Evolutionary conservation across 2,113 vertebrate species (phyloP).

Genomic region (Cervus canadensis): DNA sequence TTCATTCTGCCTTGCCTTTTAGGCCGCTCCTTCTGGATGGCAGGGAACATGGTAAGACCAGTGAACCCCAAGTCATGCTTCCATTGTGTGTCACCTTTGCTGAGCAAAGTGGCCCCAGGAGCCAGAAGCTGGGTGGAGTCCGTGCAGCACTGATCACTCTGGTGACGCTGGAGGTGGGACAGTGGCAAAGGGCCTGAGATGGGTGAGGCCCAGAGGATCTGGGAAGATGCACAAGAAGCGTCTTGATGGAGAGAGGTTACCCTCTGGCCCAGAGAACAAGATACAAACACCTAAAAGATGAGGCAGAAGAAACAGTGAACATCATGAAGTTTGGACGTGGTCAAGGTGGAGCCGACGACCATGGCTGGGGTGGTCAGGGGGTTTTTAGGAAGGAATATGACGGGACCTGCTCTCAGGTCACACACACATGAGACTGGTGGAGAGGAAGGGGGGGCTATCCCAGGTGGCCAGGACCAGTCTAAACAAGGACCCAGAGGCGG

Average conservation of each 20-base stretch:
- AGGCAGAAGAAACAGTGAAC: not conserved
- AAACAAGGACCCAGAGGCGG: not conserved
- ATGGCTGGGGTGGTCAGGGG: not conserved
- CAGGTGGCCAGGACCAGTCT: not conserved
- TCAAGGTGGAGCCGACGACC: not conserved
- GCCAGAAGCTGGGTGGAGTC: not conserved
- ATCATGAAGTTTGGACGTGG: too few relatives aligned
- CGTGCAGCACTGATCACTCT: accelerated
- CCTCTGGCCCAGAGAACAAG: not conserved
- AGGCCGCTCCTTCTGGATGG: not conserved
- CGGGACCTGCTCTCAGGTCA: not conserved
- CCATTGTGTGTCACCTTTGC: not conserved
- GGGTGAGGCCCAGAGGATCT: not conserved
- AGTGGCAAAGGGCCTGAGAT: not conserved
- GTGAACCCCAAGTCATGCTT: not conserved
- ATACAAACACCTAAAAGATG: too few relatives aligned
- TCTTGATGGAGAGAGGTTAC: not conserved
- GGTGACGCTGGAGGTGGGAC: not conserved
- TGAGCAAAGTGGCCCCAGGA: not conserved
- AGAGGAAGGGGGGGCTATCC: not conserved
- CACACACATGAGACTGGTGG: not conserved
- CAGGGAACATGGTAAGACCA: not conserved
- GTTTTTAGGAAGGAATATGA: not conserved
- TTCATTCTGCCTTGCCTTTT: not conserved
- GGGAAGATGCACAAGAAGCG: not conserved